Percentiles rank a stretch among this genome's conserved stretches.
Evolutionary conservation across 2,888 invertebrate species (phyloP).

Genomic region (Eupithecia subfuscata): DNA sequence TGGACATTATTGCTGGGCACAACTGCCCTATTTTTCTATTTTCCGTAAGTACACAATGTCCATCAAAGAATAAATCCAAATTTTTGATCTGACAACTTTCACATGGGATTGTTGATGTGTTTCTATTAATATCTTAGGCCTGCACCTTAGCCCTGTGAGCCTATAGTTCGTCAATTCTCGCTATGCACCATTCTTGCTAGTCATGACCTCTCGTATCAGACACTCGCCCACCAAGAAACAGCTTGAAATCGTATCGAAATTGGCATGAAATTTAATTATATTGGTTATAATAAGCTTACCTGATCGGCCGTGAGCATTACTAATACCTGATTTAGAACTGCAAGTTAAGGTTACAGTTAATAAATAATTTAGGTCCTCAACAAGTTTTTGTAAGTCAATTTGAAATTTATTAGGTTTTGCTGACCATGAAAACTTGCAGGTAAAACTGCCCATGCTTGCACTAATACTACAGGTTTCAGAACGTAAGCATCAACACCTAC

Average conservation of each 20-base stretch:
- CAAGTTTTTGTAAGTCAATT: constrained; percentile 2
- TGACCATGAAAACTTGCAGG: neutral
- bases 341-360: neutral
- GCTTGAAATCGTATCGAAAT: constrained; percentile 22
- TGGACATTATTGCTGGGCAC: constrained; percentile 97
- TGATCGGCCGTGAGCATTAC: neutral
- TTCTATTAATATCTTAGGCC: constrained; percentile 74
- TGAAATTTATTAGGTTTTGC: neutral
- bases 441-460: neutral
- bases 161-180: constrained; percentile 46
- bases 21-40: constrained; percentile 97
- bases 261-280: constrained; percentile 31
- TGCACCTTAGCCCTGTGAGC: constrained; percentile 60
- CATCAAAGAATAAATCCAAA: constrained; percentile 67
- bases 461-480: neutral
- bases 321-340: neutral
- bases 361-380: neutral
- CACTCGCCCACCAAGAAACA: constrained; percentile 20
- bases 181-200: constrained; percentile 20
- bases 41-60: constrained; percentile 93
- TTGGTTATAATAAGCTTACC: constrained; percentile 5
- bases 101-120: constrained; percentile 72
- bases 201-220: constrained; percentile 33
- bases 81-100: constrained; percentile 81
- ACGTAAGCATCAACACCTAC: neutral